phyloP scores from a whole-genome alignment of 2,888 invertebrate species.

The Chironomus tentans region DNA sequence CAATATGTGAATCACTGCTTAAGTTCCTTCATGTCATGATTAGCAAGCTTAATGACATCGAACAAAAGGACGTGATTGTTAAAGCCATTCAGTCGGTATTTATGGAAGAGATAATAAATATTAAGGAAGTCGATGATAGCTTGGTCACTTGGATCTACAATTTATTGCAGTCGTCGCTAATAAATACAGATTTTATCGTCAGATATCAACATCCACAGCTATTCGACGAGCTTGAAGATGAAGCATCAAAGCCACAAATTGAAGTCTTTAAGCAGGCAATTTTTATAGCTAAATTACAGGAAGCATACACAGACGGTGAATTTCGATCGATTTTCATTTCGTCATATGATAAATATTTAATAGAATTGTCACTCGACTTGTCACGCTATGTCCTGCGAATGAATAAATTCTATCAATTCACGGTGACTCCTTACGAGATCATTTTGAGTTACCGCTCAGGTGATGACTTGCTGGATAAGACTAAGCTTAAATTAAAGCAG shows the following conservation, averaged over 20 bases:
- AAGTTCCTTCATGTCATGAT: background rate
- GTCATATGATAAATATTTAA: background rate
- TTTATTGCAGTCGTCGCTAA: background rate
- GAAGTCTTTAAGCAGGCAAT: slow-evolving; percentile 33
- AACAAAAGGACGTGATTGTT: background rate
- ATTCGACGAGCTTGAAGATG: slow-evolving; percentile 1
- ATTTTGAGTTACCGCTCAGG: slow-evolving; percentile 29
- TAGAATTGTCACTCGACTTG: background rate
- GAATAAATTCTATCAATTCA: slow-evolving; percentile 40
- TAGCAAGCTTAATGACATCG: background rate
- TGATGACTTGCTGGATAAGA: slow-evolving; percentile 6
- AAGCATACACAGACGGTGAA: slow-evolving; percentile 36
- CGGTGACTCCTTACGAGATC: slow-evolving; percentile 41
- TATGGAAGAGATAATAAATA: background rate
- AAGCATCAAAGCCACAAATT: background rate
- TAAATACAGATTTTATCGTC: background rate
- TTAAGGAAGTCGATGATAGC: background rate
- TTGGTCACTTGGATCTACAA: background rate
- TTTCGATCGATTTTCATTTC: slow-evolving; percentile 9
- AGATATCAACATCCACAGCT: slow-evolving; percentile 11
- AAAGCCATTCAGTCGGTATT: background rate
- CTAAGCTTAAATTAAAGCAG: slow-evolving; percentile 35
- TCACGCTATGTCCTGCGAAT: slow-evolving; percentile 31
- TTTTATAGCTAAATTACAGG: slow-evolving; percentile 42
- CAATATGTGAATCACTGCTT: slow-evolving; percentile 27